A percentile compares a stretch with the other conserved stretches of the same genome.
Conservation (phyloP, 2,797 vertebrate species). For the Gymnothorax reevesii region DNA sequence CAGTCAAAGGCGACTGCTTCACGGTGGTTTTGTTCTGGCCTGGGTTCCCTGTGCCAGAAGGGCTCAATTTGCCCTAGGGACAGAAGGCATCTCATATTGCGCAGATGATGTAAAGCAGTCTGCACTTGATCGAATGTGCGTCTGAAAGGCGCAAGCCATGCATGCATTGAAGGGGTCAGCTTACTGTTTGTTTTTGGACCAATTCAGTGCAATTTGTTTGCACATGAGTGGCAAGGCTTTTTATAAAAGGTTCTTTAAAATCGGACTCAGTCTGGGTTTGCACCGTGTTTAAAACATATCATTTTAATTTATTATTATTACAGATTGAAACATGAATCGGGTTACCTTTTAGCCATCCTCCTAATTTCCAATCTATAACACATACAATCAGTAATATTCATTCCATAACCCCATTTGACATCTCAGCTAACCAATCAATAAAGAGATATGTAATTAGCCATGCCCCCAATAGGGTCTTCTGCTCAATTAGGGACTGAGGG, state of each 20-base stretch:
- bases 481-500: constrained; percentile 65
- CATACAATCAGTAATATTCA: not conserved
- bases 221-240: not conserved
- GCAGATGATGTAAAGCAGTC: not conserved
- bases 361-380: not conserved
- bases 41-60: constrained; percentile 13
- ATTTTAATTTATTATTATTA: not conserved
- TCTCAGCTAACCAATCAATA: constrained; percentile 37
- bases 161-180: not conserved
- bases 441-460: constrained; percentile 47
- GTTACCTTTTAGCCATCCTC: not conserved
- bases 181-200: not conserved
- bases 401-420: constrained; percentile 29
- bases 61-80: constrained; percentile 28
- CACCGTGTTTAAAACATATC: not conserved
- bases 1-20: constrained; percentile 31
- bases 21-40: constrained; percentile 25
- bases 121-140: not conserved
- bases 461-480: constrained; percentile 52
- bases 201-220: not conserved
- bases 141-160: not conserved
- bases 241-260: not conserved
- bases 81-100: not conserved
- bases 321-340: not conserved
- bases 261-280: not conserved